Evolutionary conservation across 2,797 vertebrate genomes (phyloP), one percentile per base, ranked within the genome.

Genomic region (Falco concolor): DNA sequence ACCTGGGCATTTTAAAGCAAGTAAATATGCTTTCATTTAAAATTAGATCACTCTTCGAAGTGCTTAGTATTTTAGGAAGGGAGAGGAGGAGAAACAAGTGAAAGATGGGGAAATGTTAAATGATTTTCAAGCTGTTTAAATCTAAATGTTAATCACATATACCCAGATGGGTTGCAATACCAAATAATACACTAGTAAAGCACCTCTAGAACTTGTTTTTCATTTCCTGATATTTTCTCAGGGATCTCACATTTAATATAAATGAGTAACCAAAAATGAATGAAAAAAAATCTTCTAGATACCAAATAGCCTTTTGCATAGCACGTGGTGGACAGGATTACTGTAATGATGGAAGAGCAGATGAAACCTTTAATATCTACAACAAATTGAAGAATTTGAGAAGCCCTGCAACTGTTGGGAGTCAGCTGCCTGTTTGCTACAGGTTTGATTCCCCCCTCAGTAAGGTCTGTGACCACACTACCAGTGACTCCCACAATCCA

Each of bases 81-180:
- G 25, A 79, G 42, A 69, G 59, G 22, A 87, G 69, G 34, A 70
- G 32, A 90, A 94, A 70, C 4, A 32, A 67, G 52, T 25, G 19
- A 93, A 89, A 87, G 22, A 67, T 6, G 16, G 25, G 19, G 36
- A 88, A 78, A 44, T n/a, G 8, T n/a, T 64, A 80, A 85, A 74
- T 44, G 14, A 34, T 85, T 87, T 96, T 85, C 87, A 91, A 87
- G 38, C 14, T 77, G n/a, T 82, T 93, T 78, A 94, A 81, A 75
- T 24, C 21, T 50, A 82, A 61, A 72, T 81, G 64, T 54, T 93
- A 72, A 84, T 93, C 40, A 47, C 45, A 44, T 75, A 80, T 38
- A 23, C 32, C 22, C 81, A 85, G 27, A 50, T 70, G 64, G 28
- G 30, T 13, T 82, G 52, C 42, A 74, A 73, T 77, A 77, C 6